Base-by-base conservation (phyloP, 2,113 vertebrate species). In the Uria aalge region DNA sequence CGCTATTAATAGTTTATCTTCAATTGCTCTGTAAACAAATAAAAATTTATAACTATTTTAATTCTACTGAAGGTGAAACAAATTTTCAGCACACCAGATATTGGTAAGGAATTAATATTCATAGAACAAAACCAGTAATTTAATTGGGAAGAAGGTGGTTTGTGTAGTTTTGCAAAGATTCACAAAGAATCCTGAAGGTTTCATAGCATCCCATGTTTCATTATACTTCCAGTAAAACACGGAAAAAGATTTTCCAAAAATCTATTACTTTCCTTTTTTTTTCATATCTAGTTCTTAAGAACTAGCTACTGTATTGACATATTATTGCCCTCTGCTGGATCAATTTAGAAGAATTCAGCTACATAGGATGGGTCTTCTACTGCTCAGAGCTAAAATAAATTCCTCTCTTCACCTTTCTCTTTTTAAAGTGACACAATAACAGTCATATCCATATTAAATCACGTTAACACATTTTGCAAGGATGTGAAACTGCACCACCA, bases 251-350 rank as follows among this genome's bases (percentile, higher is more conserved):
- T 88, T 68, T 72, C 12, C 6, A 86, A 88, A 88, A 69, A 52
- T 34, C 20, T 67, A 32, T 59, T 68, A 0, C 88, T 90, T 68
- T 68, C 8, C 5, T 30, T 66, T 55, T 52, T 60, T 26, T 63
- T 6, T 8, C 21, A 5, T 43, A 40, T 73, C 48, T 85, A 45
- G 3, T 56, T 71, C 38, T 91, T 40, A 74, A 81, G 47, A 92
- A 41, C 68, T 60, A 81, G 73, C 64, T 81, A 87, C 83, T 94
- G 74, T 92, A 94, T 95, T 96, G 92, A 95, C 89, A 95, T 97
- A 87, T 96, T 87, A 91, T 96, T 97, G 96, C 94, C 96, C 96
- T 95, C 97, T 97, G 83, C 96, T 97, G 94, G 95, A 96, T 96
- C 69, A 1, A 88, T 94, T 94, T 75, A 96, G 94, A 96, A 95